A percentile compares a stretch with the other conserved stretches of the same genome.
Evolutionary conservation across 2,797 vertebrate genomes (phyloP).

Genomic region (Psittacula echo): DNA sequence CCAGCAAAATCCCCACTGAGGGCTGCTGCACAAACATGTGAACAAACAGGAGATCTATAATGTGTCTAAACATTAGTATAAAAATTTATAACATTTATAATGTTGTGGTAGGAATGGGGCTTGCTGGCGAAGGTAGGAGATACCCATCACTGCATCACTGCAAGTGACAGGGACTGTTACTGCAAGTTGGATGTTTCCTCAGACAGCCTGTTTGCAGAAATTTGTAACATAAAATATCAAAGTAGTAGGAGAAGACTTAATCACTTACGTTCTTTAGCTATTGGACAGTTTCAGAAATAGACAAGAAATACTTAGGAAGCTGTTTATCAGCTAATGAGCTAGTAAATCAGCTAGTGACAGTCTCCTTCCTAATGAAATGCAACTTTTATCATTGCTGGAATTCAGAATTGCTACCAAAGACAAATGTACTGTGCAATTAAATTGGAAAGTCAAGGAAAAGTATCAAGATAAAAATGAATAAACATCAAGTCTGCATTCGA

Average conservation of each 20-base stretch:
- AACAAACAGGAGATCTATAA: neutral
- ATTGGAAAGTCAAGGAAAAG: neutral
- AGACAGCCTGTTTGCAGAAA: neutral
- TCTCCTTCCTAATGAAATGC: neutral
- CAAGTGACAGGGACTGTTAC: neutral
- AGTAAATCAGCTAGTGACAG: neutral
- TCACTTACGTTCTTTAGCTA: neutral
- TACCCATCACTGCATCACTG: neutral
- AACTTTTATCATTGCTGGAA: neutral
- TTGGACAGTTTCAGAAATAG: neutral
- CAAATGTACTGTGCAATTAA: neutral
- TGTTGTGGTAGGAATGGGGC: neutral
- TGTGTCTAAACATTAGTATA: neutral
- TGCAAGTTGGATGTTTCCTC: neutral
- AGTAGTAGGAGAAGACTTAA: neutral
- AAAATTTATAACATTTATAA: neutral
- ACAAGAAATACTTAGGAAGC: neutral
- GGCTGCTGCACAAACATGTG: neutral
- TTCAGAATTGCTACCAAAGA: neutral
- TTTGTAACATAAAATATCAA: neutral
- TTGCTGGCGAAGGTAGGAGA: neutral
- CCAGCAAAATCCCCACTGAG: neutral
- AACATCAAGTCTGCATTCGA: neutral
- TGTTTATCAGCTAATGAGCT: neutral
- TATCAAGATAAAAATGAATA: neutral